Evolutionary conservation across 2,797 vertebrate genomes (phyloP), one percentile per base, ranked within the genome.

Genomic region (Bradypodion ventrale): DNA sequence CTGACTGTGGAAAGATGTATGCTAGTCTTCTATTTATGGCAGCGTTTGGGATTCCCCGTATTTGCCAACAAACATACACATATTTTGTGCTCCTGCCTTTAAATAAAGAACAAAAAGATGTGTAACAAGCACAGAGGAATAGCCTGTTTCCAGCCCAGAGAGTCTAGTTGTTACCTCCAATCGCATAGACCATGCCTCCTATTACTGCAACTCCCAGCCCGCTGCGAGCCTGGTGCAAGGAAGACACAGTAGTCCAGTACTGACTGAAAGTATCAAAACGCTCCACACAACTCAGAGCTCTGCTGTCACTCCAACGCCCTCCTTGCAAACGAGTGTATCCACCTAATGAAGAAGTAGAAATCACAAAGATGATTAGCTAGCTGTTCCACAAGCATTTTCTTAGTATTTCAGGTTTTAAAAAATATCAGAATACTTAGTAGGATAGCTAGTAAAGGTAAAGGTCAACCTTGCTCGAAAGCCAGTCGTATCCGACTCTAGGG

Each of bases 211-310:
- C 97, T 5, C 98, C 98, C 44, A 99, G 93, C 44, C 98, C 98
- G 0, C 97, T 98, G 85, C 98, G 97, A 63, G 98, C 98, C 95
- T 99, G 98, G 92, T 98, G 98, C 88, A 99, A 97, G 10, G 98
- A 99, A 2, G 98, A 99, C 82, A 99, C 97, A 0, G 98, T 99
- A 89, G 98, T 99, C 98, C 98, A 99, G 94, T 98, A 99, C 92
- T 98, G 98, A 93, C 98, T 99, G 94, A 99, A 99, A 15, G 98
- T 99, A 93, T 99, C 98, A 42, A 99, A 99, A 74, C 98, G 96
- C 87, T 99, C 98, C 82, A 99, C 98, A 3, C 98, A 99, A 90
- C 98, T 99, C 84, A 99, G 93, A 5, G 98, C 97, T 90, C 98
- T 96, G 90, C 98, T 99, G 93, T 99, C 98, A 79, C 97, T 98